These are phyloP conservation scores for Indri indri DNA, from an alignment of 2,113 vertebrate genomes.

Conservation along the genomic window DNA sequence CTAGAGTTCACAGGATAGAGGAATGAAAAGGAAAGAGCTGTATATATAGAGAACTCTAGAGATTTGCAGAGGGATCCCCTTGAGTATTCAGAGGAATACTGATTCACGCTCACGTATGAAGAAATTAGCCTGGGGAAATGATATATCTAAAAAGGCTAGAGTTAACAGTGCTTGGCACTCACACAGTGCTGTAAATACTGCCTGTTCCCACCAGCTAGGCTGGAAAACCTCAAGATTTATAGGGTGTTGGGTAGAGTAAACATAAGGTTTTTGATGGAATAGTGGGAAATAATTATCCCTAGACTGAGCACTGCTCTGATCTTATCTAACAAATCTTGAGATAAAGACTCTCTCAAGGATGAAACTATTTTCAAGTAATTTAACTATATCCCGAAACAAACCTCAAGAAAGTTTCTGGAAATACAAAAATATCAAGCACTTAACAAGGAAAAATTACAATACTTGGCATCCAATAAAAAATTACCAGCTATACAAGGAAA, in stretches of 20 bases:
- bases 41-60: background rate
- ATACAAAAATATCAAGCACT: background rate
- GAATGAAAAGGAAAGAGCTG: background rate
- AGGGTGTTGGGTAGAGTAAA: background rate
- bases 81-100: background rate
- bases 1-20: background rate
- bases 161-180: background rate
- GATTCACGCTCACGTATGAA: background rate
- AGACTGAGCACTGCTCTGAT: background rate
- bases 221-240: conserved; percentile 16
- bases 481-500: background rate
- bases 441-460: background rate
- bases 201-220: background rate
- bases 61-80: background rate
- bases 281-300: background rate
- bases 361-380: background rate
- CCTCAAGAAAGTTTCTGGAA: background rate
- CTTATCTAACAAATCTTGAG: background rate
- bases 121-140: background rate
- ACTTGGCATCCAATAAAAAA: background rate
- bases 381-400: background rate
- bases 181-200: background rate
- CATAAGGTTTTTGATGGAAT: background rate
- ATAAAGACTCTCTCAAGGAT: background rate
- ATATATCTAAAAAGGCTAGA: background rate